A percentile compares a stretch with the other conserved stretches of the same genome.
phyloP scores from a whole-genome alignment of 1,140 invertebrate species.

The Hyposmocoma kahamanoa region DNA sequence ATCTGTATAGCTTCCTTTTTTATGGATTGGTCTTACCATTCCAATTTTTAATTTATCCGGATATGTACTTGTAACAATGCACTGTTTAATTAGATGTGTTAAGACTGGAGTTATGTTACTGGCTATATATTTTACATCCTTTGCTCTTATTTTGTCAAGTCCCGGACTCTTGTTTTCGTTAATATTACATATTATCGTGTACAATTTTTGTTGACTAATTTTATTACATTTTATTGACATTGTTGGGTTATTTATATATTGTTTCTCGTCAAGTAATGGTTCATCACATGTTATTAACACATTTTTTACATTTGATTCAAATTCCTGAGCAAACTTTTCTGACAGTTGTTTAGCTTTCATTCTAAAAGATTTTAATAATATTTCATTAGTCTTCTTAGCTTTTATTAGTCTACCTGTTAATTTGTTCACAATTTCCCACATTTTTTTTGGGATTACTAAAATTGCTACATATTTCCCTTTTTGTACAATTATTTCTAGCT shows the following conservation, averaged over 20 bases:
- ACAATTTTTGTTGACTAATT: not conserved
- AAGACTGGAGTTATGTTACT: too few species aligned
- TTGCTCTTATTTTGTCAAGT: conserved; percentile 4
- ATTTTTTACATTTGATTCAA: conserved; percentile 3
- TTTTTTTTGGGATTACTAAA: conserved; percentile 5
- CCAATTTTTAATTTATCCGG: too few species aligned
- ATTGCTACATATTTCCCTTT: conserved; percentile 4
- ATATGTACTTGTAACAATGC: too few species aligned
- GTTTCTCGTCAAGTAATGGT: conserved; percentile 5
- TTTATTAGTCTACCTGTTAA: conserved; percentile 8
- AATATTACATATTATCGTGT: not conserved
- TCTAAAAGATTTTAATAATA: not conserved
- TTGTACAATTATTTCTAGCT: conserved; percentile 2
- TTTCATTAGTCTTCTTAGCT: conserved; percentile 1
- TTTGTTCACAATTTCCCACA: conserved; percentile 6
- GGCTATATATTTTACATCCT: conserved; percentile 4
- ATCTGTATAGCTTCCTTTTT: too few species aligned
- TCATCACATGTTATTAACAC: not conserved
- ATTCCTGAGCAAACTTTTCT: too few species aligned
- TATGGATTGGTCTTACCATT: too few species aligned
- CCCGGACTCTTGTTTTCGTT: conserved; percentile 7
- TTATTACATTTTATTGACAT: conserved; percentile 1
- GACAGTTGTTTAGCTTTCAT: too few species aligned
- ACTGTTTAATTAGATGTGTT: too few species aligned
- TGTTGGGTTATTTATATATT: not conserved